Base-by-base conservation (phyloP, 2,888 invertebrate species). In the Ochropleura leucogaster region DNA sequence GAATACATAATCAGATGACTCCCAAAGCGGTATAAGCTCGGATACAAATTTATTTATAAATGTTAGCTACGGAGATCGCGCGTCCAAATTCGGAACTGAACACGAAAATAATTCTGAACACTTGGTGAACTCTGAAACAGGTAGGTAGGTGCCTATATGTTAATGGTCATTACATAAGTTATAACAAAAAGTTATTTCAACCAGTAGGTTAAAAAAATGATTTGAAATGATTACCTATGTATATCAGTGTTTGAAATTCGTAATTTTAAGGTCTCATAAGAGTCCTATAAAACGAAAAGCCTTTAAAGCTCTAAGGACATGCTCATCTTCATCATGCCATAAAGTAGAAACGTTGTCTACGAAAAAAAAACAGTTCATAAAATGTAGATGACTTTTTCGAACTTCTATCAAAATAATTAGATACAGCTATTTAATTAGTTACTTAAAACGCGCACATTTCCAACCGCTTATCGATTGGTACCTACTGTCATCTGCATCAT, bases 31-130 rank as follows among this genome's bases (percentile, higher is more conserved):
- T 88, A 85, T 89, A 89, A 89, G 87, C 89, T 91, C 85, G 83
- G 84, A 85, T 88, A 84, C 80, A 74, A 71, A 82, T 79, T 85
- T 92, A 92, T 92, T 92, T 92, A 91, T 92, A 92, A 88, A 87
- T 84, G 62, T 30, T 75, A 59, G 59, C 68, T 63, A 74, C 53
- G 66, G 59, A 86, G 89, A 88, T 88, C 78, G 84, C 78, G 30
- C 77, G 62, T 40, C 53, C 40, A 77, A 78, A 59, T 84, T 80
- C 49, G n/a, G 60, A 77, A 73, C 53, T 68, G 49, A 77, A 66
- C 46, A 81, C 81, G 59, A 80, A 82, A 77, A 81, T 79, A 85
- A 79, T 83, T 83, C 71, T 44, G 2, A 80, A 67, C 63, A 66
- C 68, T 81, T 66, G 42, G 16, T 62, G 30, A 69, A 69, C 68